Percentiles rank a stretch among this genome's conserved stretches.
Conservation (phyloP, 2,113 vertebrate species). For the Oncorhynchus mykiss region DNA sequence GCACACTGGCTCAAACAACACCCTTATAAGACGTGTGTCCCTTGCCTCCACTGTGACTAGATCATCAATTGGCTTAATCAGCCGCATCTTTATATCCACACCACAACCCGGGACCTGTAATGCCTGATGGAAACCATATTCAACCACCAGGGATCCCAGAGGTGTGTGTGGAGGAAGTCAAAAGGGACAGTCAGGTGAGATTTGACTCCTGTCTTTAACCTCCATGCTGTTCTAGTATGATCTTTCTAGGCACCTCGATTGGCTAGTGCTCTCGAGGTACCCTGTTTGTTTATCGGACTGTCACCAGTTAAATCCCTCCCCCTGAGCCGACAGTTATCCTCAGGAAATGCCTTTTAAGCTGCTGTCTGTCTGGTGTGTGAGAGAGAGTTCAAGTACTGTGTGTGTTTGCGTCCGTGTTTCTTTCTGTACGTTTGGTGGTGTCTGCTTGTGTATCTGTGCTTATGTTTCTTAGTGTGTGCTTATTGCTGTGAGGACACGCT, state of each 20-base stretch:
- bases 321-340: constrained; percentile 62
- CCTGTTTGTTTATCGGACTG: not conserved
- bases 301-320: constrained; percentile 53
- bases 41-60: too few relatives aligned
- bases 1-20: not conserved
- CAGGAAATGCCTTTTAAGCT: constrained; percentile 47
- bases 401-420: constrained; percentile 9
- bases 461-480: too few relatives aligned
- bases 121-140: too few relatives aligned
- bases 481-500: not conserved
- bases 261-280: not conserved
- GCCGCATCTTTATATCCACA: too few relatives aligned
- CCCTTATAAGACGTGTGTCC: not conserved
- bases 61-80: too few relatives aligned
- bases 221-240: constrained; percentile 21
- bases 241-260: constrained; percentile 34
- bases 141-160: too few relatives aligned
- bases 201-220: constrained; percentile 35
- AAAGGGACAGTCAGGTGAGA: constrained; percentile 24
- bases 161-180: too few relatives aligned
- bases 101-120: too few relatives aligned
- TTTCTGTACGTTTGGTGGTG: not conserved
- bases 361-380: constrained; percentile 59
- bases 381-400: constrained; percentile 21
- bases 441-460: constrained; percentile 7